Percentiles rank a stretch among this genome's conserved stretches.
These are phyloP conservation scores for Aplocera efformata DNA, from an alignment of 2,888 invertebrate species.

Conservation along the genomic window DNA sequence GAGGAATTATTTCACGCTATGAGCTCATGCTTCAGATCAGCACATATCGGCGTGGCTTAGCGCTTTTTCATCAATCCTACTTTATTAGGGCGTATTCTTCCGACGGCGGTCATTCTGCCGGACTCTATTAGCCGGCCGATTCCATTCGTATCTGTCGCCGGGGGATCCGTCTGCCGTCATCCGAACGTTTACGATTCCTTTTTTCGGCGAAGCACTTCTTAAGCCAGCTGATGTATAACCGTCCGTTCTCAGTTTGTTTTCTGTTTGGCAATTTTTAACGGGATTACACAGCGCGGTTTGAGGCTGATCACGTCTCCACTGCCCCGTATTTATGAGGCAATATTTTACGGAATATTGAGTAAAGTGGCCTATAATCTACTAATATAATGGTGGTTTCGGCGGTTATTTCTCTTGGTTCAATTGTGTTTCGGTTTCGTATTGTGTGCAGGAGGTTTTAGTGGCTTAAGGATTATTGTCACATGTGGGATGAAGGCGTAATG, in stretches of 20 bases:
- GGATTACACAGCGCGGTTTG: slow-evolving; percentile 62
- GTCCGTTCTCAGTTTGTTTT: slow-evolving; percentile 69
- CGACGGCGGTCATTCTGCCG: slow-evolving; percentile 75
- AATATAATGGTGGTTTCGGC: slow-evolving; percentile 68
- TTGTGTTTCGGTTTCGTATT: slow-evolving; percentile 67
- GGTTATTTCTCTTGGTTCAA: slow-evolving; percentile 51
- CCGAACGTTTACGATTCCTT: slow-evolving; percentile 51
- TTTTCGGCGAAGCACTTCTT: slow-evolving; percentile 47
- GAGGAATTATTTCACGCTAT: slow-evolving; percentile 22
- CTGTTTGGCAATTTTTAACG: slow-evolving; percentile 78
- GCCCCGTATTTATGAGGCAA: slow-evolving; percentile 75
- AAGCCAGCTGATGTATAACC: slow-evolving; percentile 70
- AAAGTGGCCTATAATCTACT: slow-evolving; percentile 79
- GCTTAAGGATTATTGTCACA: slow-evolving; percentile 44
- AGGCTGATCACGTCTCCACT: slow-evolving; percentile 72
- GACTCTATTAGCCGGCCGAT: slow-evolving; percentile 75
- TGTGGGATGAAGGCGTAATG: slow-evolving; percentile 18
- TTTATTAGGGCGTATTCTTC: slow-evolving; percentile 78
- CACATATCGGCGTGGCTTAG: slow-evolving; percentile 81
- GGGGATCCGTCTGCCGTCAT: slow-evolving; percentile 68
- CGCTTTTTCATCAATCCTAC: slow-evolving; percentile 82
- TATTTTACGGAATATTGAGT: slow-evolving; percentile 79
- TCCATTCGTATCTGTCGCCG: slow-evolving; percentile 76
- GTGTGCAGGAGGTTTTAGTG: slow-evolving; percentile 49
- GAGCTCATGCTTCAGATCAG: slow-evolving; percentile 31